A percentile compares a stretch with the other conserved stretches of the same genome.
Conservation (phyloP, 2,113 vertebrate species). For the Poicephalus gulielmi region DNA sequence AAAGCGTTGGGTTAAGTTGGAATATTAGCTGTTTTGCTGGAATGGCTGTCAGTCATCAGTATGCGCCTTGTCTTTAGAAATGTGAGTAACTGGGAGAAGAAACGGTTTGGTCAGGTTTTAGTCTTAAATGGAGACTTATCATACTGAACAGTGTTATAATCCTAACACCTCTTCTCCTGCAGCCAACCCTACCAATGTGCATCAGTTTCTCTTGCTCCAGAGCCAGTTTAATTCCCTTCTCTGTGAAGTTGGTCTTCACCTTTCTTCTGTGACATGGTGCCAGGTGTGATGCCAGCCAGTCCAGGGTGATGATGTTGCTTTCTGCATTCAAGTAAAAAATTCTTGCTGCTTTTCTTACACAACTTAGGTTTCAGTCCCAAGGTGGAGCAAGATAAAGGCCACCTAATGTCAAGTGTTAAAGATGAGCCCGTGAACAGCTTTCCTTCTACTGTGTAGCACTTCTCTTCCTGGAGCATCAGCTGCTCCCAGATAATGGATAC, state of each 20-base stretch:
- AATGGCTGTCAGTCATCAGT: not conserved
- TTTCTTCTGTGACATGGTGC: constrained; percentile 39
- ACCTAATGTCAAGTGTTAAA: not conserved
- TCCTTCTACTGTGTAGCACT: constrained; percentile 37
- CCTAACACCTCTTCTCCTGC: constrained; percentile 55
- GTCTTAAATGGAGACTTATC: constrained; percentile 11
- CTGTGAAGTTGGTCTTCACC: constrained; percentile 38
- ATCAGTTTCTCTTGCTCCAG: constrained; percentile 27
- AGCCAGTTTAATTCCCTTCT: constrained; percentile 39
- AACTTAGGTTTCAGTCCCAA: not conserved
- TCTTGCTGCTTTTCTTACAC: constrained; percentile 26
- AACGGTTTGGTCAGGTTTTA: constrained; percentile 18
- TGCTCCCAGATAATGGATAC: constrained; percentile 66
- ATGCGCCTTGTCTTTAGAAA: constrained; percentile 15
- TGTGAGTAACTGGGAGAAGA: constrained; percentile 43
- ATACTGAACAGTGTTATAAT: constrained; percentile 55
- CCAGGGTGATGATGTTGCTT: constrained; percentile 39
- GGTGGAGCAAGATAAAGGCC: constrained; percentile 2
- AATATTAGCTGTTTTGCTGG: not conserved
- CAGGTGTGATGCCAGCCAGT: not conserved
- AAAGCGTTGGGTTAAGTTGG: not conserved
- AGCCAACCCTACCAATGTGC: constrained; percentile 47
- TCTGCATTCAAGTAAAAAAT: constrained; percentile 48
- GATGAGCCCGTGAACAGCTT: constrained; percentile 21
- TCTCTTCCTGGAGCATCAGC: constrained; percentile 58